Conservation (phyloP, 2,888 invertebrate species). For the Euplagia quadripunctaria region DNA sequence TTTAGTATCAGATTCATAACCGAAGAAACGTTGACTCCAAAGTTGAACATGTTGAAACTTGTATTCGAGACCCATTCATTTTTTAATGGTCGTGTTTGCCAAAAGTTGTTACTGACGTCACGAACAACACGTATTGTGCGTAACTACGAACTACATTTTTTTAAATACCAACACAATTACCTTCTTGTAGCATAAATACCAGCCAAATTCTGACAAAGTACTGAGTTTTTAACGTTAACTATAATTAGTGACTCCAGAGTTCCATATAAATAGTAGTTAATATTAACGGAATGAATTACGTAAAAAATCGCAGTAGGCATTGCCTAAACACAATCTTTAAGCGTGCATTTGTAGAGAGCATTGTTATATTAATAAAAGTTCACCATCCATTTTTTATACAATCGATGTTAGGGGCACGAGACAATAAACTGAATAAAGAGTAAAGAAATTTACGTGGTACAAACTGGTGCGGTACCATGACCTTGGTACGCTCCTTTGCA, state of each 20-base stretch:
- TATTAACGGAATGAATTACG: background rate
- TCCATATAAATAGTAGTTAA: background rate
- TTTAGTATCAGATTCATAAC: constrained; percentile 3
- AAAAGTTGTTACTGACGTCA: constrained; percentile 36
- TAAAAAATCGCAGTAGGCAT: background rate
- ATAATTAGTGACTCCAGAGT: background rate
- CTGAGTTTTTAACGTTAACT: background rate
- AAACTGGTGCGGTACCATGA: constrained; percentile 82
- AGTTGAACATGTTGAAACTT: constrained; percentile 38
- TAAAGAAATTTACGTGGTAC: constrained; percentile 79
- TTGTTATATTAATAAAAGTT: constrained; percentile 28
- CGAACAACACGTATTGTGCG: constrained; percentile 11
- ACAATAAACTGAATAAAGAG: constrained; percentile 69
- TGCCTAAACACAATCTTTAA: background rate
- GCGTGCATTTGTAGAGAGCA: constrained; percentile 17
- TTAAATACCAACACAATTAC: constrained; percentile 11
- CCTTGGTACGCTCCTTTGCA: constrained; percentile 76
- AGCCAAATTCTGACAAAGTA: constrained; percentile 2
- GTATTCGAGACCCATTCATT: constrained; percentile 23
- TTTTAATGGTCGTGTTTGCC: constrained; percentile 18
- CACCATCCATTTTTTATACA: constrained; percentile 42
- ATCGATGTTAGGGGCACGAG: constrained; percentile 60
- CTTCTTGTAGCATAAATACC: constrained; percentile 2
- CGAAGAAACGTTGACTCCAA: constrained; percentile 8
- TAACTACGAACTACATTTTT: constrained; percentile 6